Percentiles rank a stretch among this genome's conserved stretches.
Evolutionary conservation across 2,888 invertebrate species (phyloP).

Genomic region (Ophioninae sp.): DNA sequence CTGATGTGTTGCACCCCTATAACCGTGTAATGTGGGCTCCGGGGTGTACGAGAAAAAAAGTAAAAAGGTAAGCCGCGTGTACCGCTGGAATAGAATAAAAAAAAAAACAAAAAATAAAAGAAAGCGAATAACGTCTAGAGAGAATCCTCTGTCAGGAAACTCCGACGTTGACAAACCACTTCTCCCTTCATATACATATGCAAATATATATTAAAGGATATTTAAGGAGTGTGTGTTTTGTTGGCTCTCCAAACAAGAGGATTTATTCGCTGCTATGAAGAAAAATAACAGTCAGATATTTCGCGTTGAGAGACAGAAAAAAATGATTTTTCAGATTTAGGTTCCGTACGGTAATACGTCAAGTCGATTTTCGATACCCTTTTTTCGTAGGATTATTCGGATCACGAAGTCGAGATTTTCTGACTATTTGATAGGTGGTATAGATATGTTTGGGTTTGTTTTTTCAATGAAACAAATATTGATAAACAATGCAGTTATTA

Average conservation of each 20-base stretch:
- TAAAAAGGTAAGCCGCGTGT: not conserved
- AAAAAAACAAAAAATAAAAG: not conserved
- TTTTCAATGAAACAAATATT: not conserved
- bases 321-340: not conserved
- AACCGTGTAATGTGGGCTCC: constrained; percentile 23
- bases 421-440: not conserved
- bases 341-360: not conserved
- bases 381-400: not conserved
- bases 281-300: not conserved
- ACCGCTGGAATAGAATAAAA: constrained; percentile 1
- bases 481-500: not conserved
- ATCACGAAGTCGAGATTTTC: not conserved
- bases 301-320: no score
- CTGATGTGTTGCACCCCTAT: constrained; percentile 23
- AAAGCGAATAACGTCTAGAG: not conserved
- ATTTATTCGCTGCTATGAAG: not conserved
- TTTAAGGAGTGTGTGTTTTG: not conserved
- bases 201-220: not conserved
- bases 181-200: not conserved
- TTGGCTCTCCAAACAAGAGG: not conserved
- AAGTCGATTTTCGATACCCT: not conserved
- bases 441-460: not conserved
- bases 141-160: not conserved
- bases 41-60: not conserved
- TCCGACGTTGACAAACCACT: not conserved